Evolutionary conservation across 2,888 invertebrate genomes (phyloP).

Genomic region (Hydriomena furcata): DNA sequence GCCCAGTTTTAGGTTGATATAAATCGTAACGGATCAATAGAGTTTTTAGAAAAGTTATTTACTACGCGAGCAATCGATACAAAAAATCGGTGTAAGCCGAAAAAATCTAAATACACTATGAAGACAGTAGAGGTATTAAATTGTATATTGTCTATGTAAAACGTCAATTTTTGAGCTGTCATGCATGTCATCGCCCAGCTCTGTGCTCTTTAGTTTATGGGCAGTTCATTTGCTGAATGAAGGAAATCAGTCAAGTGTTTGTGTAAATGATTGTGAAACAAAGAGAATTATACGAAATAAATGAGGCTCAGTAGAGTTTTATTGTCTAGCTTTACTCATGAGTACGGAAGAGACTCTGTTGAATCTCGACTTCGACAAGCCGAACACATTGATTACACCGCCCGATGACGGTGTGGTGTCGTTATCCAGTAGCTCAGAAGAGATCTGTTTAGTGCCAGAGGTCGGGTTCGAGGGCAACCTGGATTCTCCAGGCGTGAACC

Average conservation of each 20-base stretch:
- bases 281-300: slow-evolving; percentile 78
- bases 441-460: slow-evolving; percentile 91
- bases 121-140: slow-evolving; percentile 7
- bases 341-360: slow-evolving; percentile 85
- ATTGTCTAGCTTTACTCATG: slow-evolving; percentile 80
- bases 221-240: slow-evolving; percentile 43
- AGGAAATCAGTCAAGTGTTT: slow-evolving; percentile 66
- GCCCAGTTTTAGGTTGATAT: no score
- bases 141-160: slow-evolving; percentile 42
- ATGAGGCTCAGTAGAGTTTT: slow-evolving; percentile 78
- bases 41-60: no score
- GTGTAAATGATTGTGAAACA: slow-evolving; percentile 81
- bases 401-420: slow-evolving; percentile 85
- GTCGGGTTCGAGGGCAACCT: slow-evolving; percentile 92
- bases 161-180: slow-evolving; percentile 47
- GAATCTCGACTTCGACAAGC: slow-evolving; percentile 85
- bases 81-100: slow-evolving; percentile 17
- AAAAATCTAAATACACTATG: background rate
- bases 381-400: slow-evolving; percentile 66
- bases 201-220: slow-evolving; percentile 54
- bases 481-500: slow-evolving; percentile 92
- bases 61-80: no score
- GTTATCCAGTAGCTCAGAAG: slow-evolving; percentile 85
- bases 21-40: no score
- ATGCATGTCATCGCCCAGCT: slow-evolving; percentile 43